phyloP scores from a whole-genome alignment of 1,140 invertebrate species.

The Tetramorium simillimum region DNA sequence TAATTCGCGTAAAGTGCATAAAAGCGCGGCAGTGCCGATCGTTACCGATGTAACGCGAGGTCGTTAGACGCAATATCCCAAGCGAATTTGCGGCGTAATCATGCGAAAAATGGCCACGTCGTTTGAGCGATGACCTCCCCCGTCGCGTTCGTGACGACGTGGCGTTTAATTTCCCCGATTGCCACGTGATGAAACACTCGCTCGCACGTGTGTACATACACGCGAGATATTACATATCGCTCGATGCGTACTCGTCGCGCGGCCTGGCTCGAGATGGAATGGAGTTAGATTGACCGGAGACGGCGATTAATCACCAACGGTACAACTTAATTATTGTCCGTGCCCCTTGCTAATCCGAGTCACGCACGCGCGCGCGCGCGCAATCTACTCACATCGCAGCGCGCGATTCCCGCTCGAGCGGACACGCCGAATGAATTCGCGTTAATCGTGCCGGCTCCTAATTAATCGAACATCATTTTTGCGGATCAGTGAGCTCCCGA shows the following conservation, averaged over 20 bases:
- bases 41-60: conserved; percentile 29
- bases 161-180: conserved; percentile 44
- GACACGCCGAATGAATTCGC: conserved; percentile 17
- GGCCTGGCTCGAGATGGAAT: conserved; percentile 29
- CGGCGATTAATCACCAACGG: conserved; percentile 73
- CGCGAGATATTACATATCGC: background rate
- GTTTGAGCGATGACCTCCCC: background rate
- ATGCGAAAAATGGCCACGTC: conserved; percentile 21
- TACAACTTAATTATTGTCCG: conserved; percentile 76
- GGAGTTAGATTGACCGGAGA: conserved; percentile 49
- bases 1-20: conserved; percentile 47
- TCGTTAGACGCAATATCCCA: conserved; percentile 44
- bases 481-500: background rate
- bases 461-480: conserved; percentile 65
- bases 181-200: conserved; percentile 22
- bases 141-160: background rate
- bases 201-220: background rate
- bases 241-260: conserved; percentile 5
- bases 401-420: background rate
- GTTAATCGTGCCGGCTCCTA: background rate
- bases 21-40: conserved; percentile 33
- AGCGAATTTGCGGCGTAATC: conserved; percentile 11
- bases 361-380: background rate
- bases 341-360: conserved; percentile 62
- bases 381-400: background rate